phyloP scores from a whole-genome alignment of 2,113 vertebrate species.

The Acanthisitta chloris region DNA sequence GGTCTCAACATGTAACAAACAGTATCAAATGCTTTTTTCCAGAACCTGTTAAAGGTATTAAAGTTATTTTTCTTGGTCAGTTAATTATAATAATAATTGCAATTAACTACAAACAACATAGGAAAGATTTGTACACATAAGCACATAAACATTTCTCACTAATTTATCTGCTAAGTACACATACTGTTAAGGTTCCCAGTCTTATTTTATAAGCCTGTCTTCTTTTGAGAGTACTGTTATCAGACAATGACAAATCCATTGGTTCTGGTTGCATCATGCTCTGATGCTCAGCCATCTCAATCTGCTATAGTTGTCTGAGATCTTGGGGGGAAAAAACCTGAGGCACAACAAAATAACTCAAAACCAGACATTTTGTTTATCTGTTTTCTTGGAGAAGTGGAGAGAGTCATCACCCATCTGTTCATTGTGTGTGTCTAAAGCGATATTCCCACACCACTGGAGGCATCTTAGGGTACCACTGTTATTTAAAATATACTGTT shows the following conservation, averaged over 20 bases:
- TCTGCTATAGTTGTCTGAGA: not conserved
- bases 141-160: not conserved
- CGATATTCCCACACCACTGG: not conserved
- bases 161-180: not conserved
- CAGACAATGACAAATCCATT: slow-evolving; percentile 8
- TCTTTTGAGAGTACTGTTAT: not conserved
- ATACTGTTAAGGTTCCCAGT: not conserved
- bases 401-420: not conserved
- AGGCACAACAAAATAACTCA: not conserved
- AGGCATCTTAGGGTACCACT: not conserved
- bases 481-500: not conserved
- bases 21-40: not conserved
- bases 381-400: not conserved
- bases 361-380: not conserved
- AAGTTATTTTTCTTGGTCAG: not conserved
- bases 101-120: not conserved
- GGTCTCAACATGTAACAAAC: not conserved
- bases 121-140: not conserved
- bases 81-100: not conserved
- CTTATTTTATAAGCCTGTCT: not conserved
- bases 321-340: not conserved
- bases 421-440: not conserved
- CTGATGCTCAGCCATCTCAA: not conserved
- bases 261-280: not conserved
- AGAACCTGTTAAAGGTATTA: not conserved